These are phyloP conservation scores for Oncorhynchus mykiss DNA, from an alignment of 2,113 vertebrate genomes.

Conservation along the genomic window DNA sequence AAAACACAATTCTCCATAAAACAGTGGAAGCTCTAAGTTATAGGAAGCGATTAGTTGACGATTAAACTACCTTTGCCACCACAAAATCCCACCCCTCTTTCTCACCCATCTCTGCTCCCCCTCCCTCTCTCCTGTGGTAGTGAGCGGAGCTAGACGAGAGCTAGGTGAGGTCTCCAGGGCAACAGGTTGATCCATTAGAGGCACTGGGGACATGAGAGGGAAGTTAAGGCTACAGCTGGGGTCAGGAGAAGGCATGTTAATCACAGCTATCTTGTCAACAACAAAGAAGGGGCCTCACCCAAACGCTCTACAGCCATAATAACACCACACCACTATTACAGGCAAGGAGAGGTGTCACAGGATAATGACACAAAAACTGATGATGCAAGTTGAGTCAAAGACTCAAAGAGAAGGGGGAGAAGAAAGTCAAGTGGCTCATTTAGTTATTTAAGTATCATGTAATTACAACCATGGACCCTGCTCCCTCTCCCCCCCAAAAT, in stretches of 20 bases:
- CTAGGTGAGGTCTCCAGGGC: conserved; percentile 34
- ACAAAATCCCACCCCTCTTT: conserved; percentile 3
- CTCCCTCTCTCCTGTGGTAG: not conserved
- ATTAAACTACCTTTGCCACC: conserved; percentile 58
- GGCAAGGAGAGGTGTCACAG: conserved; percentile 53
- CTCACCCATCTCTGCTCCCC: not conserved
- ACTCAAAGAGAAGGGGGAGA: not conserved
- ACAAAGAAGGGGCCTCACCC: conserved; percentile 68
- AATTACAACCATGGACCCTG: conserved; percentile 42
- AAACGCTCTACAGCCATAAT: conserved; percentile 45
- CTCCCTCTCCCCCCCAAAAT: not conserved
- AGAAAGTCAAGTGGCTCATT: conserved; percentile 26
- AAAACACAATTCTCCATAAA: conserved; percentile 48
- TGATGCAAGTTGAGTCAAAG: conserved; percentile 60
- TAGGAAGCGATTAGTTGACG: conserved; percentile 66
- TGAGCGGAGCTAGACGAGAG: conserved; percentile 1
- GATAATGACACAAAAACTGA: conserved; percentile 50
- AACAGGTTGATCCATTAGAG: conserved; percentile 52
- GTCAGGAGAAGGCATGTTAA: conserved; percentile 75
- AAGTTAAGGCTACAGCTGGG: conserved; percentile 63
- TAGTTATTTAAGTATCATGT: conserved; percentile 48
- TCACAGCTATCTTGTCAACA: conserved; percentile 72
- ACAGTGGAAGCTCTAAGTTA: conserved; percentile 69
- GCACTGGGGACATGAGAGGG: conserved; percentile 48
- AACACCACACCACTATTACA: conserved; percentile 52